Conservation (phyloP, 2,888 invertebrate genomes). For the Cephonodes hylas region DNA sequence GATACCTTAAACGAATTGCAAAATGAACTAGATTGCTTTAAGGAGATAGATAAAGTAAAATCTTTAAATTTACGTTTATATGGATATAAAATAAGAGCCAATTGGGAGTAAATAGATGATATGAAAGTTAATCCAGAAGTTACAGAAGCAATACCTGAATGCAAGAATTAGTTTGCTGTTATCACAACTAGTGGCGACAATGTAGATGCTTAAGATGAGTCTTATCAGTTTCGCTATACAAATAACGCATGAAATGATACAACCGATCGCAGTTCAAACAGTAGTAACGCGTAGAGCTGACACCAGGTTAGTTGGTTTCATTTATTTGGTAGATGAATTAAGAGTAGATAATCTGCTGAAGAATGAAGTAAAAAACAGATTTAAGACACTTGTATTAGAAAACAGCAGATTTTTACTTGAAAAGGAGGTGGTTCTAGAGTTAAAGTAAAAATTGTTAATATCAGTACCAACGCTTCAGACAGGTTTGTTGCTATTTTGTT, state of each 20-base stretch:
- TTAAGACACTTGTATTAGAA: no score
- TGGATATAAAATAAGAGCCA: neutral
- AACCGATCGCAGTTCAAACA: slow-evolving; percentile 36
- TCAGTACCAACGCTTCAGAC: no score
- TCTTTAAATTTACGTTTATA: no score
- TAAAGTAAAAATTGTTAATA: no score
- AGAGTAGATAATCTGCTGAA: neutral
- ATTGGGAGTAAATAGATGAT: neutral
- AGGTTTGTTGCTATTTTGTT: no score
- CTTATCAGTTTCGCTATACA: slow-evolving; percentile 48
- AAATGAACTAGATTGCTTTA: no score
- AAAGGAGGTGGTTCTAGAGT: no score
- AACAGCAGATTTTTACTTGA: no score
- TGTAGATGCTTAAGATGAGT: slow-evolving; percentile 56
- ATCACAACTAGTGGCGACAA: slow-evolving; percentile 45
- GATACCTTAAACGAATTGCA: no score
- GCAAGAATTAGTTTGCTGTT: slow-evolving; percentile 14
- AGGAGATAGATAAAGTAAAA: no score
- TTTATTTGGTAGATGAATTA: neutral
- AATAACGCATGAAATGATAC: slow-evolving; percentile 34
- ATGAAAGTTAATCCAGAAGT: no score
- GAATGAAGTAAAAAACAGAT: no score
- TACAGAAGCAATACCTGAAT: neutral
- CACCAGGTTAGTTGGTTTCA: slow-evolving; percentile 46
- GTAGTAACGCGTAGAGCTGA: slow-evolving; percentile 40